phyloP scores from a whole-genome alignment of 2,888 invertebrate species.

The Gibbula magus region DNA sequence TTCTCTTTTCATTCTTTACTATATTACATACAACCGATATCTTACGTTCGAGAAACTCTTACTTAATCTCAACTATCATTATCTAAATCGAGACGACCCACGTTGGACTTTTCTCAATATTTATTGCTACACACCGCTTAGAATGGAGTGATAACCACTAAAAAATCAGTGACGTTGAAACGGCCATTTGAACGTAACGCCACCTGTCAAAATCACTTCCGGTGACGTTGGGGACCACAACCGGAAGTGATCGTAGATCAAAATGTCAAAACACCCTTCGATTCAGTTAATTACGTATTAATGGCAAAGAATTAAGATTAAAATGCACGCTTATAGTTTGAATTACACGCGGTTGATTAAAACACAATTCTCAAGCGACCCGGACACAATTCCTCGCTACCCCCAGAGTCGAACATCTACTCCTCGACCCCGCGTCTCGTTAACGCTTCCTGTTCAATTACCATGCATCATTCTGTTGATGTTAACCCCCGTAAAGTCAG shows the following conservation, averaged over 20 bases:
- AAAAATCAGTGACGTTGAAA: too few species aligned
- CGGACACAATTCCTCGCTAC: background rate
- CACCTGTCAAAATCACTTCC: background rate
- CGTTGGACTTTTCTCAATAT: too few species aligned
- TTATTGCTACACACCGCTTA: too few species aligned
- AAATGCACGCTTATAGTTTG: background rate
- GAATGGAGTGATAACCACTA: too few species aligned
- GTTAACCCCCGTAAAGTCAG: background rate
- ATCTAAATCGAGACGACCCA: too few species aligned
- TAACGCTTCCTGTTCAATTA: slow-evolving; percentile 7
- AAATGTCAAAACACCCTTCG: background rate
- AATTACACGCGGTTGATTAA: background rate
- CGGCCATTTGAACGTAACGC: background rate
- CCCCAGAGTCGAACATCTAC: background rate
- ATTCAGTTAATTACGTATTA: background rate
- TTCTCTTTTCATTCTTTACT: too few species aligned
- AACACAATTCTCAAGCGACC: background rate
- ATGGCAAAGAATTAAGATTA: background rate
- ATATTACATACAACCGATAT: too few species aligned
- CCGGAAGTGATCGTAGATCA: background rate
- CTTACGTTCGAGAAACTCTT: too few species aligned
- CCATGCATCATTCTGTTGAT: background rate
- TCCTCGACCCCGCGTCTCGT: background rate
- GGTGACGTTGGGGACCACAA: background rate
- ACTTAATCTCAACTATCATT: too few species aligned